Conservation (phyloP, 2,888 invertebrate genomes). For the Hydroisotoma schaefferi region DNA sequence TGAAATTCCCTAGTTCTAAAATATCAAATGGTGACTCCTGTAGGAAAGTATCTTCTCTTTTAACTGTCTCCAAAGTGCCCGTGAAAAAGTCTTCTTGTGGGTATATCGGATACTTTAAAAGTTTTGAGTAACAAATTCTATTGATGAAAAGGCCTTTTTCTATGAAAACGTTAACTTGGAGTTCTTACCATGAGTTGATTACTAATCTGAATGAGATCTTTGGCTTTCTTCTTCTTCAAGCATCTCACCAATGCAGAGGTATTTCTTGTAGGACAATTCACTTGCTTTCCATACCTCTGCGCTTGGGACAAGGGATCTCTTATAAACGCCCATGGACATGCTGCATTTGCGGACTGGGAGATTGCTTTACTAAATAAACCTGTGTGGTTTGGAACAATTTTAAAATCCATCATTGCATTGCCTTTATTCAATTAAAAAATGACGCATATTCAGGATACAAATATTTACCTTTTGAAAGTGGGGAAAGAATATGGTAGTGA, state of each 20-base stretch:
- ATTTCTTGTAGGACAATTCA: conserved; percentile 38
- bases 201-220: conserved; percentile 21
- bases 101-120: conserved; percentile 27
- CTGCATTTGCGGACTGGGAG: conserved; percentile 31
- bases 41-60: conserved; percentile 39
- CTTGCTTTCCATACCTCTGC: conserved; percentile 30
- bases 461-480: conserved; percentile 31
- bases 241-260: conserved; percentile 38
- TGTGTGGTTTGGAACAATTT: background rate
- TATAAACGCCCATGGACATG: conserved; percentile 29
- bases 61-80: conserved; percentile 25
- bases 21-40: conserved; percentile 35
- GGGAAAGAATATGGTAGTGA: conserved; percentile 36
- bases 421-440: background rate
- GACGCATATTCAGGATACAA: background rate
- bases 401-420: background rate
- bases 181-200: conserved; percentile 20
- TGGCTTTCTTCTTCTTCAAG: conserved; percentile 29
- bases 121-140: background rate
- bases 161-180: no score
- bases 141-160: background rate
- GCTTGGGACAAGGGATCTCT: conserved; percentile 35
- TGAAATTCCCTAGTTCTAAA: conserved; percentile 39
- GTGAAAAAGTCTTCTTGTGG: conserved; percentile 26
- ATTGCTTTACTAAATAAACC: conserved; percentile 36